Percentiles rank a stretch among this genome's conserved stretches.
Conservation (phyloP, 1,140 invertebrate species). For the Hycleus phaleratus region DNA sequence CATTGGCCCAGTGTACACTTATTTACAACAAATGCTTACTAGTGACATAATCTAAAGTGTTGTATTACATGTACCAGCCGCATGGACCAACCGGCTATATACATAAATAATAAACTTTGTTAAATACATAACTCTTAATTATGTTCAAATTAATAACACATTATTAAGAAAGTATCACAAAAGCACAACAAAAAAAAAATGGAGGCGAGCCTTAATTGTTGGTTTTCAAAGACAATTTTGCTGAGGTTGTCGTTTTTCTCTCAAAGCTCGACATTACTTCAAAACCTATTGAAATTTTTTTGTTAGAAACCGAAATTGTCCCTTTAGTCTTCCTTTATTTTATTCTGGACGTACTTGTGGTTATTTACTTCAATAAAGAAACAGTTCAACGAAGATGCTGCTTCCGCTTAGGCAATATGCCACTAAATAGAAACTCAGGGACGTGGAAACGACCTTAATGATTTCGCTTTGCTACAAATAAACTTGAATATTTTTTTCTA, state of each 20-base stretch:
- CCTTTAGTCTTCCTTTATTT: not conserved
- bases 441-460: conserved; percentile 28
- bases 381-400: conserved; percentile 14
- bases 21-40: conserved; percentile 19
- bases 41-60: conserved; percentile 25
- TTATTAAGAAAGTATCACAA: not conserved
- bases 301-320: conserved; percentile 7
- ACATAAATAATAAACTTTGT: conserved; percentile 25
- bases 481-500: conserved; percentile 3
- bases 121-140: conserved; percentile 24
- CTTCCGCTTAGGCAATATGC: conserved; percentile 20
- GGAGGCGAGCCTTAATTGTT: too few species aligned
- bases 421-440: conserved; percentile 27
- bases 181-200: too few species aligned
- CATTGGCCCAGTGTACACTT: conserved; percentile 19
- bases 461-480: conserved; percentile 19
- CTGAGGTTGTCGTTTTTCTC: too few species aligned
- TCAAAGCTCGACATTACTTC: too few species aligned
- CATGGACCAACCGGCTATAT: conserved; percentile 8
- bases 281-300: not conserved
- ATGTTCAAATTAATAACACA: conserved; percentile 22
- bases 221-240: too few species aligned
- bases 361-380: conserved; percentile 17
- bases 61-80: conserved; percentile 15
- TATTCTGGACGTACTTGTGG: conserved; percentile 5